These are phyloP conservation scores for Lichenostomus cassidix DNA, from an alignment of 2,113 vertebrate species.

Conservation along the genomic window DNA sequence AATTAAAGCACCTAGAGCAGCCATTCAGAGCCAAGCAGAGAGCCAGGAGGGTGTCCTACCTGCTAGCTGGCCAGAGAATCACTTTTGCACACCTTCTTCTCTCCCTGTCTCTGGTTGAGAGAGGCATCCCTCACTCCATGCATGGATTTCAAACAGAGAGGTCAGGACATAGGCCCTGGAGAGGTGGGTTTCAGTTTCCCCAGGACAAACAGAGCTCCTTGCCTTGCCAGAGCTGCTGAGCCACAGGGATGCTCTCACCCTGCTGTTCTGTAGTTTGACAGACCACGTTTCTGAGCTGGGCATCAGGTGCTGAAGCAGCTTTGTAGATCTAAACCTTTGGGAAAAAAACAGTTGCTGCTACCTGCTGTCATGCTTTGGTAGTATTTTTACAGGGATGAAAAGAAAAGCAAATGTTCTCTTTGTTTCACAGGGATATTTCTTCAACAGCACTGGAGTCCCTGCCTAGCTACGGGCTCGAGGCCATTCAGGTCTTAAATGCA, in stretches of 20 bases:
- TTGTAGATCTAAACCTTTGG: not conserved
- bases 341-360: fast-evolving
- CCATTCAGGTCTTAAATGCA: conserved; percentile 83
- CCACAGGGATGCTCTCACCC: not conserved
- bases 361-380: not conserved
- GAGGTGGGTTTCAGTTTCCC: not conserved
- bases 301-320: not conserved
- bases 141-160: not conserved
- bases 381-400: not conserved
- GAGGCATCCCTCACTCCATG: fast-evolving
- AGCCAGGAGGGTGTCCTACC: not conserved
- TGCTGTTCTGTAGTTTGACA: not conserved
- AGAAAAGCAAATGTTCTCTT: not conserved
- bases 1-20: not conserved
- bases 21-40: not conserved
- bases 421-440: conserved; percentile 84
- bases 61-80: not conserved
- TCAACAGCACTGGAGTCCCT: conserved; percentile 84
- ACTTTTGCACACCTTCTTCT: not conserved
- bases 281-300: not conserved
- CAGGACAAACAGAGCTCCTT: not conserved
- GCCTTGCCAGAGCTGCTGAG: not conserved
- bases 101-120: not conserved
- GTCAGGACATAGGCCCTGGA: not conserved
- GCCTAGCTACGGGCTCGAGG: conserved; percentile 80